Evolutionary conservation across 2,888 invertebrate genomes (phyloP), one percentile per base, ranked within the genome.

Genomic region (Pristionchus fissidentatus): DNA sequence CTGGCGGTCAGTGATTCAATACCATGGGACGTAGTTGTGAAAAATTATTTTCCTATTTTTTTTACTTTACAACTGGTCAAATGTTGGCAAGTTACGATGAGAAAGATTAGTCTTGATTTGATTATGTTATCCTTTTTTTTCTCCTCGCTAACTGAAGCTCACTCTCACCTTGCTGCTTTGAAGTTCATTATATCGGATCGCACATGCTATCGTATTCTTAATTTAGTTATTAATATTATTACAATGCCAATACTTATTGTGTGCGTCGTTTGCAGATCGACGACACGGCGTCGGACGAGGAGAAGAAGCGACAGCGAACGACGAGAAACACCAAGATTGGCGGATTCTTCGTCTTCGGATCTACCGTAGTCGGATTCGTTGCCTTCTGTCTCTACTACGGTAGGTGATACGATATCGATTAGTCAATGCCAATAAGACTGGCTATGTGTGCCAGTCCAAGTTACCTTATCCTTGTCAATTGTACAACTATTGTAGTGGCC

Each of bases 351-450:
- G 83, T 90, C 3, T 70, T 86, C n/a, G 87, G 88, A 15, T 85
- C 86, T 32, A 77, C 86, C n/a, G 82, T 87, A n/a, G 80, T 85
- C 32, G 89, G 89, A 29, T 85, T 89, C 70, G 85, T 87, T 29
- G 84, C 85, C 60, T 90, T 90, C 86, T 90, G 90, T 62, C 41
- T 90, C 26, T 87, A 90, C 82, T 89, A 90, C 82, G 90, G 90
- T 89, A 62, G n/a, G n/a, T n/a, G n/a, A n/a, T n/a, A n/a, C n/a
- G n/a, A n/a, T n/a, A n/a, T n/a, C n/a, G n/a, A n/a, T n/a, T n/a
- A n/a, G n/a, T n/a, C n/a, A n/a, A n/a, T n/a, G n/a, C n/a, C n/a
- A n/a, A n/a, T n/a, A n/a, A n/a, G n/a, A n/a, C n/a, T n/a, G n/a
- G n/a, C n/a, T n/a, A n/a, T n/a, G n/a, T n/a, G n/a, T n/a, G n/a